Percentiles rank a stretch among this genome's conserved stretches.
phyloP scores from a whole-genome alignment of 1,140 invertebrate genomes.

The Zophobas atratus region DNA sequence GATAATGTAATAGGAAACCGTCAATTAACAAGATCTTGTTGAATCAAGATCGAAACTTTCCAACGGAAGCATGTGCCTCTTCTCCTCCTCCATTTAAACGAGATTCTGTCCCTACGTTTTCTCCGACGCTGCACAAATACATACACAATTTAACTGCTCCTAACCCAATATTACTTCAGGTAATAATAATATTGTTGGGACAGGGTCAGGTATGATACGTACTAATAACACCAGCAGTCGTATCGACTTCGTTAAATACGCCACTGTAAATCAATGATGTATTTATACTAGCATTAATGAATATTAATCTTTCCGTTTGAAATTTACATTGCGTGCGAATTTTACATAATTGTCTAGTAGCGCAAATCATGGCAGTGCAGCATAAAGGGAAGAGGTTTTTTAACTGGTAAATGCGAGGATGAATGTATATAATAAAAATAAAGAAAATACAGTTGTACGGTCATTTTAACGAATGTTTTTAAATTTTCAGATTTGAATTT shows the following conservation, averaged over 20 bases:
- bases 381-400: too few species aligned
- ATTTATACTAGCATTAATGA: constrained; percentile 27
- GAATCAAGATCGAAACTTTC: constrained; percentile 21
- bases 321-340: constrained; percentile 36
- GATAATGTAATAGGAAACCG: constrained; percentile 26
- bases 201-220: neutral
- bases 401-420: too few species aligned
- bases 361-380: neutral
- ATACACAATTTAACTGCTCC: constrained; percentile 22
- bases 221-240: neutral
- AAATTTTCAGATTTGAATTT: too few species aligned
- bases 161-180: constrained; percentile 33
- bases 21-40: constrained; percentile 24
- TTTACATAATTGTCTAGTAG: constrained; percentile 26
- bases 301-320: constrained; percentile 29
- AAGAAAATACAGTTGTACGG: too few species aligned
- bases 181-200: constrained; percentile 34
- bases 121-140: constrained; percentile 25
- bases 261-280: constrained; percentile 25
- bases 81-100: neutral
- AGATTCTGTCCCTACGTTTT: neutral
- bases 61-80: neutral
- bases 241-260: constrained; percentile 26
- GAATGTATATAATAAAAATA: too few species aligned
- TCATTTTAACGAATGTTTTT: too few species aligned